phyloP scores from a whole-genome alignment of 2,888 invertebrate genomes.

The Ernsta delagoae region DNA sequence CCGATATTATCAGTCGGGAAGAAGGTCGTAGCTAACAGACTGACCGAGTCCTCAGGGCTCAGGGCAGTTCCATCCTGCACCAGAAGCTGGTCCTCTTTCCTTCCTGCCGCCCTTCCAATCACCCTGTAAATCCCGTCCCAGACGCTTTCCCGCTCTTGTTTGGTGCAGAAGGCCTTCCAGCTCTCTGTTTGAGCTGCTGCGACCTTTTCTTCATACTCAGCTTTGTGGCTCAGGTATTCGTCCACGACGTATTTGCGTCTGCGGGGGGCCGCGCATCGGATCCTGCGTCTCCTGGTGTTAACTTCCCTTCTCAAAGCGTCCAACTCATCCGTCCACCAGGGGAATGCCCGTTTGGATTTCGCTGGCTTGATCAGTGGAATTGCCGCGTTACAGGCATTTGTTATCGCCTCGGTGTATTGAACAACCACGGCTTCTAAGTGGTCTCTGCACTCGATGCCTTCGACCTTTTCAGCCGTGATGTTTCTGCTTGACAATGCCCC shows the following conservation, averaged over 20 bases:
- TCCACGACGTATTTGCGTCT: background rate
- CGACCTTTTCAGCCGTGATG: background rate
- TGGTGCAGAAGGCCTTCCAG: slow-evolving; percentile 29
- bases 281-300: background rate
- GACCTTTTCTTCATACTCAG: background rate
- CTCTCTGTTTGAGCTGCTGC: slow-evolving; percentile 9
- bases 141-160: slow-evolving; percentile 22
- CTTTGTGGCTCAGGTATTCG: slow-evolving; percentile 3
- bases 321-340: slow-evolving; percentile 40
- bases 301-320: slow-evolving; percentile 25
- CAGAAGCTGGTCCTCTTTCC: slow-evolving; percentile 8
- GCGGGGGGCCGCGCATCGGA: slow-evolving; percentile 4
- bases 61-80: background rate
- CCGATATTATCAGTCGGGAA: slow-evolving; percentile 21
- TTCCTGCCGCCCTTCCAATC: background rate
- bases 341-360: slow-evolving; percentile 6
- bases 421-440: background rate
- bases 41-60: slow-evolving; percentile 15
- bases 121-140: slow-evolving; percentile 31
- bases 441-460: background rate
- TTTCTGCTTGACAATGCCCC: background rate
- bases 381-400: background rate
- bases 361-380: slow-evolving; percentile 12
- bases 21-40: slow-evolving; percentile 21
- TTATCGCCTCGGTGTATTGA: background rate